phyloP scores from a whole-genome alignment of 2,797 vertebrate species.

The Acipenser transmontanus region DNA sequence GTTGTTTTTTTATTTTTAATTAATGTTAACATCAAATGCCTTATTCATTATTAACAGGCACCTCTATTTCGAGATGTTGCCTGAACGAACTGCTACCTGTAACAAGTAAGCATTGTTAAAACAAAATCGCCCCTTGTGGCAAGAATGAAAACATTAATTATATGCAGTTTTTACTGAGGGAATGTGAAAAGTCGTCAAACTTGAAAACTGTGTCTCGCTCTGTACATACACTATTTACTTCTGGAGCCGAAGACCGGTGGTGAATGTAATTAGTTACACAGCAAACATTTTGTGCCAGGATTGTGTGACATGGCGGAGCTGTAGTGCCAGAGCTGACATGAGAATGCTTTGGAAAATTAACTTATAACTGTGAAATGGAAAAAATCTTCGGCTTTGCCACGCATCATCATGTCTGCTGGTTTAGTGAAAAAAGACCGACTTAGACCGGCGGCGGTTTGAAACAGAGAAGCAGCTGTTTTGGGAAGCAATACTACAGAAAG shows the following conservation, averaged over 20 bases:
- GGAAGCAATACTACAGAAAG: conserved; percentile 27
- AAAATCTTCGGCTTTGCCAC: conserved; percentile 28
- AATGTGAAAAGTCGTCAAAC: no score
- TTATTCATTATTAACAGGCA: no score
- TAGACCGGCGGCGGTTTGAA: conserved; percentile 24
- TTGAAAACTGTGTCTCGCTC: no score
- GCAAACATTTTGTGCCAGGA: conserved; percentile 3
- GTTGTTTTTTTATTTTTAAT: no score
- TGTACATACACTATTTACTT: no score
- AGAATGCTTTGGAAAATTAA: conserved; percentile 21
- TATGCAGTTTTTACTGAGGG: no score
- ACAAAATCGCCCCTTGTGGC: no score
- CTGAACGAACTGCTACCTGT: no score
- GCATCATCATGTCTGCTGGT: conserved; percentile 24
- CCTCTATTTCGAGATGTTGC: no score
- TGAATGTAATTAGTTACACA: conserved; percentile 3
- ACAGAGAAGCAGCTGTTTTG: conserved; percentile 38
- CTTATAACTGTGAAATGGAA: conserved; percentile 10
- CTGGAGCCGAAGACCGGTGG: neutral
- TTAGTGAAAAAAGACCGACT: conserved; percentile 20
- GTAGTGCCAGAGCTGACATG: neutral
- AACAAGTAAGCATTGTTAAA: no score
- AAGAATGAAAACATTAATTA: no score
- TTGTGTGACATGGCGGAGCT: neutral
- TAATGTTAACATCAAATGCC: no score